These are phyloP conservation scores for Ctenopoma kingsleyae DNA, from an alignment of 2,797 vertebrate species.

Conservation along the genomic window DNA sequence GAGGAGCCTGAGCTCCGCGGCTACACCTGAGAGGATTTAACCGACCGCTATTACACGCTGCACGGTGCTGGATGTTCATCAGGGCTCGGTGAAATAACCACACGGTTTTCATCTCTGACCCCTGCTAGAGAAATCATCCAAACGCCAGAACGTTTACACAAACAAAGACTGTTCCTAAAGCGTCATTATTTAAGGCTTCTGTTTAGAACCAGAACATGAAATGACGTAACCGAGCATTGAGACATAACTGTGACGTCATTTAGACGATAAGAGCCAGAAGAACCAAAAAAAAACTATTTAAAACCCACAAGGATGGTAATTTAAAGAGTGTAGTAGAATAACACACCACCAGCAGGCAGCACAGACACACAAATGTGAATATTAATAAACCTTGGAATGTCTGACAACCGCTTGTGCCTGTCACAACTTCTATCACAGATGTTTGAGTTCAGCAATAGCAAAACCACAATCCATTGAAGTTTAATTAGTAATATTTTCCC, in stretches of 20 bases:
- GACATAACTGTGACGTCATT: neutral
- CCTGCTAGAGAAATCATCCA: neutral
- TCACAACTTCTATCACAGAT: neutral
- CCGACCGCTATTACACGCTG: neutral
- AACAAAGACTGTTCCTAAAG: neutral
- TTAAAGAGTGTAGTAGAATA: neutral
- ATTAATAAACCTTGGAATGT: neutral
- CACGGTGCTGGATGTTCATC: neutral
- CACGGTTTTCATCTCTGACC: neutral
- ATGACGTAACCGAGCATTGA: neutral
- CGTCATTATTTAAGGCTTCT: no score
- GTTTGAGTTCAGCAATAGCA: neutral
- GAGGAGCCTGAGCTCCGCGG: slow-evolving; percentile 59
- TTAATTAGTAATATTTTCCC: neutral
- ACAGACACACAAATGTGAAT: slow-evolving; percentile 8
- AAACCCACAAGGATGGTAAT: neutral
- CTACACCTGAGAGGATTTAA: slow-evolving; percentile 75
- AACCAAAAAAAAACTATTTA: no score
- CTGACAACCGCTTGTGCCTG: neutral
- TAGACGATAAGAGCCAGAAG: neutral
- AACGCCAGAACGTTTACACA: neutral
- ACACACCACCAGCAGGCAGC: slow-evolving; percentile 27
- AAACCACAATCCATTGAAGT: neutral
- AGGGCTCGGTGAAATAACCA: neutral
- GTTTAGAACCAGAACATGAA: neutral